Evolutionary conservation across 2,888 invertebrate genomes (phyloP), one percentile per base, ranked within the genome.

Genomic region (Carcina quercana): DNA sequence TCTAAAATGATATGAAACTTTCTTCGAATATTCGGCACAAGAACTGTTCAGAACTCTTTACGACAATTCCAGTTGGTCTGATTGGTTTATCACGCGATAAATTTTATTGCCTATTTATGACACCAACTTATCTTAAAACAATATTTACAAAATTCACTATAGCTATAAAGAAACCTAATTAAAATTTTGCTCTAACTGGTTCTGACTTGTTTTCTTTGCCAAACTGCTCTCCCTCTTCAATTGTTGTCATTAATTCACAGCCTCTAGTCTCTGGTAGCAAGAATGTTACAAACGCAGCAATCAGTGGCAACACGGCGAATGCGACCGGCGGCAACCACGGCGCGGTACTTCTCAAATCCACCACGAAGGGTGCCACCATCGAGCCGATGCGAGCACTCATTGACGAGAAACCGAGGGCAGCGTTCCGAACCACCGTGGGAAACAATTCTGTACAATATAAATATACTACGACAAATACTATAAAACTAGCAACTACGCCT

Each of bases 311-410:
- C 0, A 87, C 38, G 0, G 93, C 94, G 58, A 94, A 94, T 15
- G 88, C 79, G 0, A 90, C 53, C 0, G 94, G 91, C 1, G 94
- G 91, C 29, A 91, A 47, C 88, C 89, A 91, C 0, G 50, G 33
- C 5, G 76, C 69, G 1, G 82, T 58, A 15, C 66, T 59, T 32
- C 68, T 72, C 52, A 91, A 52, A 13, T 88, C 87, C 12, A 92
- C 89, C 5, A 96, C 87, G 56, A 92, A 93, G 0, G 96, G 95
- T 0, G 96, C 94, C 6, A 90, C 47, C 86, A 96, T 93, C 0
- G 95, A 94, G 0, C 96, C 96, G 13, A 95, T 78, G 43, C 96
- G 86, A 0, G 95, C 95, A 56, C 90, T 87, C 89, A 94, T 93
- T 0, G 95, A 96, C n/a, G 92, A 92, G n/a, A 91, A 86, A 0